Percentiles rank a stretch among this genome's conserved stretches.
phyloP scores from a whole-genome alignment of 2,888 invertebrate species.

The Eupithecia subfuscata region DNA sequence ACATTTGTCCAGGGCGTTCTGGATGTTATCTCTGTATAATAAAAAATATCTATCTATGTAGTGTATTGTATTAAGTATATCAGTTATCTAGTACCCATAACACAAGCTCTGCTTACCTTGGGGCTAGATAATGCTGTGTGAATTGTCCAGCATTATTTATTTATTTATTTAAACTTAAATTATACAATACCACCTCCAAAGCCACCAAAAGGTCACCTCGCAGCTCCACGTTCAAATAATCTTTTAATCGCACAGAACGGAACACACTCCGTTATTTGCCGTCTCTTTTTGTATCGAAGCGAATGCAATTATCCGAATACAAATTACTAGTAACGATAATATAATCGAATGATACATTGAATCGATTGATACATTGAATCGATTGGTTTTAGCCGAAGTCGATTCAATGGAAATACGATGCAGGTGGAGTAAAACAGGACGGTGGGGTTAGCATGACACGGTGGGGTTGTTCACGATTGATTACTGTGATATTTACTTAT shows the following conservation, averaged over 20 bases:
- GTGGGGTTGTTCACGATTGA: background rate
- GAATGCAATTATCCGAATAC: constrained; percentile 53
- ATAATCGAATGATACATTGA: constrained; percentile 40
- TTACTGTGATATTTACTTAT: background rate
- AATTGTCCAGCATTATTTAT: too few species aligned
- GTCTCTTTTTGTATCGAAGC: constrained; percentile 44
- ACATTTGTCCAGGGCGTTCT: too few species aligned
- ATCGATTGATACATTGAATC: constrained; percentile 40
- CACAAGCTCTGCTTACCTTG: too few species aligned
- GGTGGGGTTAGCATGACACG: constrained; percentile 5
- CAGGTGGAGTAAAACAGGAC: constrained; percentile 19
- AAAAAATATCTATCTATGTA: too few species aligned
- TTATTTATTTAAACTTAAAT: too few species aligned
- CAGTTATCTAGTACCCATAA: too few species aligned
- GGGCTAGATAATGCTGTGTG: too few species aligned
- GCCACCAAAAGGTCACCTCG: constrained; percentile 8
- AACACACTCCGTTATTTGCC: constrained; percentile 49
- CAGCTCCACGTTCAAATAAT: constrained; percentile 36
- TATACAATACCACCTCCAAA: constrained; percentile 28
- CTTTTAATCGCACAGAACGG: constrained; percentile 51
- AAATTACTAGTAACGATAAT: constrained; percentile 40
- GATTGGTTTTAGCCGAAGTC: constrained; percentile 29
- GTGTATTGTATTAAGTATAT: too few species aligned
- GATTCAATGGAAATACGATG: constrained; percentile 38
- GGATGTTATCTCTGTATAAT: too few species aligned